Conservation (phyloP, 2,113 vertebrate genomes). For the Mus pahari region DNA sequence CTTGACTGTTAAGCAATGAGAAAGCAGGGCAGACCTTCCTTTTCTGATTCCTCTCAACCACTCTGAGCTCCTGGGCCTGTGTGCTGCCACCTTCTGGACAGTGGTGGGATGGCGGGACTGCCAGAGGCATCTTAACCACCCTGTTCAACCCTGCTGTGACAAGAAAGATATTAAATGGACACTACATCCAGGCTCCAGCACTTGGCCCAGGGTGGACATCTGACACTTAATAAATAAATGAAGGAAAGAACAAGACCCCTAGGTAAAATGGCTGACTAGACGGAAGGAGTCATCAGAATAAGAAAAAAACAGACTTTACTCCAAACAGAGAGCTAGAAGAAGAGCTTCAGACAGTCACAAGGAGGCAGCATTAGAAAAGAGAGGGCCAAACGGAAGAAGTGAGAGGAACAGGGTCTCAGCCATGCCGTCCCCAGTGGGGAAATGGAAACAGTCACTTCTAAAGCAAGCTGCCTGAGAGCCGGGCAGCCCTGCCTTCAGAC, state of each 20-base stretch:
- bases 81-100: slow-evolving; percentile 14
- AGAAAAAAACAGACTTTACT: background rate
- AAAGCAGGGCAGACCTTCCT: background rate
- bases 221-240: background rate
- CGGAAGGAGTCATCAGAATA: background rate
- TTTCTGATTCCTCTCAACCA: background rate
- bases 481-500: background rate
- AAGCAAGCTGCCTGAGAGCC: background rate
- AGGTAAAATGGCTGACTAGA: background rate
- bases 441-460: background rate
- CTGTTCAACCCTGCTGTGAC: background rate
- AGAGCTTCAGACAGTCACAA: background rate
- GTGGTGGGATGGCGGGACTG: background rate
- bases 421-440: background rate
- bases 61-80: background rate
- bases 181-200: background rate
- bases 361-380: background rate
- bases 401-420: background rate
- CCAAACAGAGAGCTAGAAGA: background rate
- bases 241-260: background rate
- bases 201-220: background rate
- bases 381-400: background rate
- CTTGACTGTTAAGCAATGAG: background rate
- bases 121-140: too few species aligned
- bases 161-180: fast-evolving